Conservation (phyloP, 2,888 invertebrate species). For the Drosophila anomalipes region DNA sequence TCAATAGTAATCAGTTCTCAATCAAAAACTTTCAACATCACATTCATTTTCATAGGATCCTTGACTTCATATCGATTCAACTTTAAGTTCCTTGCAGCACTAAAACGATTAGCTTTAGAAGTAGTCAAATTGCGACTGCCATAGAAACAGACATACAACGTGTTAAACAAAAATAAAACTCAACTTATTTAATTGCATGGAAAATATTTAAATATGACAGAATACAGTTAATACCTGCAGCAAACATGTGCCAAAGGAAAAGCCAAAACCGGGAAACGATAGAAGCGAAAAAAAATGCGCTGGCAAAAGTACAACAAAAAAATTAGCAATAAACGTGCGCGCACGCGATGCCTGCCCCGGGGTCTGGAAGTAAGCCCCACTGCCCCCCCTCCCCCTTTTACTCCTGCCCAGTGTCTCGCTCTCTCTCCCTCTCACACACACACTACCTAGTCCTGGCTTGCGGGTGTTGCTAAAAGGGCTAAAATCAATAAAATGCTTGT, state of each 20-base stretch:
- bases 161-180: neutral
- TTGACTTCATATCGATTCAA: conserved; percentile 2
- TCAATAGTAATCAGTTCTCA: neutral
- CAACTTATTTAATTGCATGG: conserved; percentile 2
- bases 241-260: conserved; percentile 20
- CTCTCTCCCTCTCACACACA: neutral
- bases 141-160: neutral
- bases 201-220: conserved; percentile 1
- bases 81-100: neutral
- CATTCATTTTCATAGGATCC: neutral
- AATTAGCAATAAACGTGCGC: conserved; percentile 78
- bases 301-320: conserved; percentile 45
- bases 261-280: conserved; percentile 10
- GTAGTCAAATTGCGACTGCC: conserved; percentile 1
- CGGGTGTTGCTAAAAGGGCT: conserved; percentile 67
- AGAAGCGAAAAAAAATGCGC: conserved; percentile 30
- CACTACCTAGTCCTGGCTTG: conserved; percentile 23
- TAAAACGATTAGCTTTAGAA: neutral
- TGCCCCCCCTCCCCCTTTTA: neutral
- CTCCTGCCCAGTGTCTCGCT: neutral
- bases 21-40: neutral
- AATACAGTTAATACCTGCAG: conserved; percentile 7
- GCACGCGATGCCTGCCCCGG: conserved; percentile 67
- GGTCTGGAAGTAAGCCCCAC: neutral
- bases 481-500: conserved; percentile 83